Conservation (phyloP, 2,888 invertebrate genomes). For the Spodoptera picta region DNA sequence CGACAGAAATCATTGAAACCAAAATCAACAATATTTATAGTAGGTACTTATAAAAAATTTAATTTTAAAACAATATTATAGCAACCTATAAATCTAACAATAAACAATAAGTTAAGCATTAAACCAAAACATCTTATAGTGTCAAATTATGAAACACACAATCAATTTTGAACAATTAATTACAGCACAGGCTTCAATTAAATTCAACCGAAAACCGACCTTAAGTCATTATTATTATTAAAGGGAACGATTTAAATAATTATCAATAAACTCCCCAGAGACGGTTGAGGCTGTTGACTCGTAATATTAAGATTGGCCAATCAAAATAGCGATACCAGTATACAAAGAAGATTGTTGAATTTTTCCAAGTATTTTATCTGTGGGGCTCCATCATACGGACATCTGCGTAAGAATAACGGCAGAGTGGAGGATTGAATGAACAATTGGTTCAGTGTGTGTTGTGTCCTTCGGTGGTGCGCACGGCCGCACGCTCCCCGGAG, state of each 20-base stretch:
- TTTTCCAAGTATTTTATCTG: slow-evolving; percentile 56
- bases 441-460: slow-evolving; percentile 85
- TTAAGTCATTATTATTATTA: slow-evolving; percentile 17
- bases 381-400: slow-evolving; percentile 75
- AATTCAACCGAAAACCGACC: slow-evolving; percentile 12
- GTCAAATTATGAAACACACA: slow-evolving; percentile 12
- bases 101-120: slow-evolving; percentile 7
- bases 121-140: slow-evolving; percentile 3
- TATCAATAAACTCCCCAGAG: slow-evolving; percentile 25
- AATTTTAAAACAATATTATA: not conserved
- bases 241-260: slow-evolving; percentile 23
- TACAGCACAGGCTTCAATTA: slow-evolving; percentile 22
- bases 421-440: slow-evolving; percentile 81
- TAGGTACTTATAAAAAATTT: not conserved
- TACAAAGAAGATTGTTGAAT: slow-evolving; percentile 25
- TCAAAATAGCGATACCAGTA: slow-evolving; percentile 23
- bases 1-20: too few relatives aligned
- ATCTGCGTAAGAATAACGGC: slow-evolving; percentile 87
- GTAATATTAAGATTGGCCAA: slow-evolving; percentile 30
- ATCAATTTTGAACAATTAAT: slow-evolving; percentile 20
- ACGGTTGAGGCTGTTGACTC: slow-evolving; percentile 33
- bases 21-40: too few relatives aligned
- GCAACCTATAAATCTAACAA: slow-evolving; percentile 2
- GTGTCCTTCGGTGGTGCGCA: slow-evolving; percentile 72
- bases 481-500: slow-evolving; percentile 69